Conservation (phyloP, 2,113 vertebrate genomes). For the Gopherus evgoodei region DNA sequence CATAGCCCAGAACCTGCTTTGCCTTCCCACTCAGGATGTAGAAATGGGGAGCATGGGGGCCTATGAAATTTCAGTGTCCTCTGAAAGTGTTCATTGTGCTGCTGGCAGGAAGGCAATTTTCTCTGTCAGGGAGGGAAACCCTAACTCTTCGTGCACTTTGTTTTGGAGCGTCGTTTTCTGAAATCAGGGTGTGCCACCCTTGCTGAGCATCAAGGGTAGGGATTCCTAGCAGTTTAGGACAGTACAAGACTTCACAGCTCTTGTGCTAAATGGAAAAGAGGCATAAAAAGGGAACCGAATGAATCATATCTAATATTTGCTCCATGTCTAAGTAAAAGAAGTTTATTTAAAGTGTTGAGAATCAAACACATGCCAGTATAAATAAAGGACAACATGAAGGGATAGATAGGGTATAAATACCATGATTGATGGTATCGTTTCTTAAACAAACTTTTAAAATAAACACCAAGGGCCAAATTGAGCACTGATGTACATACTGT, state of each 20-base stretch:
- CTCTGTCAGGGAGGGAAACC: neutral
- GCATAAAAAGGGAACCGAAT: neutral
- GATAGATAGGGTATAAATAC: neutral
- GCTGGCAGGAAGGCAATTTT: neutral
- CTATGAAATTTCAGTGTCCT: neutral
- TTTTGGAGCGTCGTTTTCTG: neutral
- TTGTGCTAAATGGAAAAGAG: neutral
- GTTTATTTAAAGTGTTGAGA: neutral
- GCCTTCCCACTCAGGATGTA: neutral
- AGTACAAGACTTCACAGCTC: neutral
- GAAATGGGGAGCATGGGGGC: rapidly evolving
- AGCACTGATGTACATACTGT: neutral
- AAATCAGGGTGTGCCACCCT: neutral
- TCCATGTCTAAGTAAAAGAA: neutral
- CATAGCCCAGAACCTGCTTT: neutral
- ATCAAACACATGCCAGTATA: neutral
- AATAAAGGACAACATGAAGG: neutral
- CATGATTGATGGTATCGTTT: neutral
- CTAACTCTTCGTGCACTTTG: neutral
- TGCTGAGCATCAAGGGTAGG: neutral
- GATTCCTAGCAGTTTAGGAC: neutral
- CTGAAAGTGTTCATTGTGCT: rapidly evolving
- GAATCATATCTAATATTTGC: rapidly evolving
- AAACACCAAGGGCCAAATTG: neutral
- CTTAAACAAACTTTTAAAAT: neutral